phyloP scores from a whole-genome alignment of 2,113 vertebrate species.

The Protobothrops flavoviridis region DNA sequence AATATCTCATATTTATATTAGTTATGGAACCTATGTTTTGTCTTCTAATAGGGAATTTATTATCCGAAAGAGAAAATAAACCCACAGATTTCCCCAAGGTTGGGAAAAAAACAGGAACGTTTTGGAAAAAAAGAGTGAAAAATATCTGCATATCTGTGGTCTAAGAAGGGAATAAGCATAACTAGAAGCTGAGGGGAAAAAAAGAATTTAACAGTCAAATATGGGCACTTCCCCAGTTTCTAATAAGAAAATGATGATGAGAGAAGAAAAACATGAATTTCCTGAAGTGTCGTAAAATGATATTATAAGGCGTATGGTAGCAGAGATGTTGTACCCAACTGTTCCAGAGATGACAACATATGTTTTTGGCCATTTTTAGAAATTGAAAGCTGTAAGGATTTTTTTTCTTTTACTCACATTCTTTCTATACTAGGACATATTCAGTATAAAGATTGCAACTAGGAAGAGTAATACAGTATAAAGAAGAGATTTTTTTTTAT shows the following conservation, averaged over 20 bases:
- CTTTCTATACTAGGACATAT: neutral
- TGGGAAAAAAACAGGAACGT: constrained; percentile 35
- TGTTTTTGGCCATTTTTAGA: constrained; percentile 18
- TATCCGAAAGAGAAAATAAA: neutral
- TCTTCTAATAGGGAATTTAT: constrained; percentile 1
- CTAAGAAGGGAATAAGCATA: neutral
- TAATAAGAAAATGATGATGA: constrained; percentile 20
- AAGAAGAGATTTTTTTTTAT: neutral
- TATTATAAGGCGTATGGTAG: constrained; percentile 1
- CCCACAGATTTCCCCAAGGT: neutral
- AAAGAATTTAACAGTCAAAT: constrained; percentile 15
- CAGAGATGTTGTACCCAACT: neutral
- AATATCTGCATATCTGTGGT: neutral
- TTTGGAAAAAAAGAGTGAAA: constrained; percentile 16
- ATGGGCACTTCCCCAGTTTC: constrained; percentile 10
- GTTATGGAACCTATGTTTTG: neutral
- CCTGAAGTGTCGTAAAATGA: constrained; percentile 1
- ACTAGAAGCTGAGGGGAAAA: neutral
- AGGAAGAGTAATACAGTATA: neutral
- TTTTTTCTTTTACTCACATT: neutral
- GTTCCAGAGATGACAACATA: neutral
- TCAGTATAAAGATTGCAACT: neutral
- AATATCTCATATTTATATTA: constrained; percentile 22
- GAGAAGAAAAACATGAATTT: constrained; percentile 15
- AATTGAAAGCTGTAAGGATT: neutral